phyloP scores from a whole-genome alignment of 2,888 invertebrate species.

The Clistopyga incitator region DNA sequence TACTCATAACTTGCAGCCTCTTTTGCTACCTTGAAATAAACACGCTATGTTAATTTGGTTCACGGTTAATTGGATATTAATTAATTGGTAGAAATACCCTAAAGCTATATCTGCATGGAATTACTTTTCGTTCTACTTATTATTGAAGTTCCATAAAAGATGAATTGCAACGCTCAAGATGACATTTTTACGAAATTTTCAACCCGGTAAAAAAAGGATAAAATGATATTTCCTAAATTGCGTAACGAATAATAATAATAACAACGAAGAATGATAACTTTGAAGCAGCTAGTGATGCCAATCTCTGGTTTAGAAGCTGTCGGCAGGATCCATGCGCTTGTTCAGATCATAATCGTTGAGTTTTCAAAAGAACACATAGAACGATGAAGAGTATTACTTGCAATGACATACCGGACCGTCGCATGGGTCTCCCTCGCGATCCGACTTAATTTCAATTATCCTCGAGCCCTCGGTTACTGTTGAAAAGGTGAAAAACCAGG shows the following conservation, averaged over 20 bases:
- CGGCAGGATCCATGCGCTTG: neutral
- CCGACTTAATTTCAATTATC: slow-evolving; percentile 72
- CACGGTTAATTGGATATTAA: neutral
- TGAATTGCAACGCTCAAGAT: too few relatives aligned
- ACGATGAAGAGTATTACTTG: slow-evolving; percentile 17
- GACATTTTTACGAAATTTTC: neutral
- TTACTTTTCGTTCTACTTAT: neutral
- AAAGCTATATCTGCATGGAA: neutral
- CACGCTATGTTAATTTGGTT: neutral
- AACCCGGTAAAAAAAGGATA: neutral
- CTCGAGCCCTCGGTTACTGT: slow-evolving; percentile 74
- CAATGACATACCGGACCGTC: slow-evolving; percentile 74
- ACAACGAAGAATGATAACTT: neutral
- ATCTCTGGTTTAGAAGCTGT: neutral
- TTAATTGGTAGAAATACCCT: neutral
- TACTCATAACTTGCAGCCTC: neutral
- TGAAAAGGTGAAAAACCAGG: slow-evolving; percentile 75
- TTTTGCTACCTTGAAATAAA: neutral
- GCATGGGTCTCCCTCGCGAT: slow-evolving; percentile 73
- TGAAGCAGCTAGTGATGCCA: neutral
- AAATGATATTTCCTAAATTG: neutral
- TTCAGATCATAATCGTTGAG: neutral
- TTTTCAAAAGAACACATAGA: slow-evolving; percentile 4
- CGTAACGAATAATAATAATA: too few relatives aligned
- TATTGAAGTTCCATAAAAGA: too few relatives aligned